phyloP scores from a whole-genome alignment of 2,113 vertebrate genomes.

The Malaclemys terrapin region DNA sequence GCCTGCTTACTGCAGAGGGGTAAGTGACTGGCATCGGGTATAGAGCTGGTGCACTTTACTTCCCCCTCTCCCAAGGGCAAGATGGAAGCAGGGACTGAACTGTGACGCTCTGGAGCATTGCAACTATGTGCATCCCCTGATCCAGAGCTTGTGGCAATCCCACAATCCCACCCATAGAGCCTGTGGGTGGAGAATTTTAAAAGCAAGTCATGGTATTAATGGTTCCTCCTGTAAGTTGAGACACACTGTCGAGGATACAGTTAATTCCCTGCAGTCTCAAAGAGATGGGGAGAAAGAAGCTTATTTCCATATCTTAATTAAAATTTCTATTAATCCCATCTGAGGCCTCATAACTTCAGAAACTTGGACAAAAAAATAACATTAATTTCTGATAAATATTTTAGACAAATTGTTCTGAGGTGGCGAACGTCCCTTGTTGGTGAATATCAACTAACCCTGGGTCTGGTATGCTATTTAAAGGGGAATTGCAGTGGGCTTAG shows the following conservation, averaged over 20 bases:
- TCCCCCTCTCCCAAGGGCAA: rapidly evolving
- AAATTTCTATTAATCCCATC: slow-evolving; percentile 81
- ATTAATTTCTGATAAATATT: slow-evolving; percentile 79
- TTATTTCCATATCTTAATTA: slow-evolving; percentile 83
- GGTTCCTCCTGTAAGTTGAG: slow-evolving; percentile 63
- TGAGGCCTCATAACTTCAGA: slow-evolving; percentile 77
- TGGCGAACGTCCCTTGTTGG: slow-evolving; percentile 67
- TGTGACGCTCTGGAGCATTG: rapidly evolving
- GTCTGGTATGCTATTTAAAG: slow-evolving; percentile 2
- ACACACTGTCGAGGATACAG: slow-evolving; percentile 64
- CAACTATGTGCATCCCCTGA: background rate
- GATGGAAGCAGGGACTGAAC: background rate
- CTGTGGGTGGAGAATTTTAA: slow-evolving; percentile 50
- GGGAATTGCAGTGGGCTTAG: background rate
- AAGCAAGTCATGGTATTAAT: slow-evolving; percentile 62
- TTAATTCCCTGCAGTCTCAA: slow-evolving; percentile 69
- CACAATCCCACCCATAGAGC: background rate
- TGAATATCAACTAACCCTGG: slow-evolving; percentile 61
- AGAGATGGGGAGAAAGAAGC: slow-evolving; percentile 72
- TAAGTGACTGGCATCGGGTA: background rate
- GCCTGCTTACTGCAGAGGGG: background rate
- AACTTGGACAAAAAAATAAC: slow-evolving; percentile 66
- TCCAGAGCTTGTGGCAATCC: rapidly evolving
- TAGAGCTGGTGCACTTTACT: background rate
- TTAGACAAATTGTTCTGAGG: slow-evolving; percentile 70